Evolutionary conservation across 2,797 vertebrate species (phyloP), one percentile per base, ranked within the genome.

Genomic region (Erpetoichthys calabaricus): DNA sequence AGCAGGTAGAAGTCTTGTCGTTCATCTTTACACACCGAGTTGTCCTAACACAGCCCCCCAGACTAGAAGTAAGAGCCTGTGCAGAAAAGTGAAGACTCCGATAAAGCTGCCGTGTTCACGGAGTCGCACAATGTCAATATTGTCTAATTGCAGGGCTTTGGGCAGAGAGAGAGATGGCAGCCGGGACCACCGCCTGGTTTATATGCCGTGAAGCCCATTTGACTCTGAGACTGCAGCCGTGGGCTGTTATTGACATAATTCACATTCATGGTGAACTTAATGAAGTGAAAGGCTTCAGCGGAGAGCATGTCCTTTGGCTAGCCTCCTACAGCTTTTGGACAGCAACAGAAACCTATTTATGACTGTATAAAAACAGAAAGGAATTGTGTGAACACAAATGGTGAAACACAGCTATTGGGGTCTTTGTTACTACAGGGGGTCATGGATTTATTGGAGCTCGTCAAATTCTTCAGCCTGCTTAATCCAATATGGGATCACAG

Each of bases 111-210:
- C 70, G 74, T 75, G 79, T 67, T 66, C 65, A 60, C 62, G 62
- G 69, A 56, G 53, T 67, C 68, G 61, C 67, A 59, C 65, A 70
- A 63, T 67, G 63, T 68, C 59, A 56, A 62, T 71, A 57, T 59
- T 70, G 63, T 66, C 62, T 61, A 8, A 56, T 45, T 51, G 50
- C 58, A 57, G 44, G 71, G 64, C 63, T 70, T 68, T 71, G 71
- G 65, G 4, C 25, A 25, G 25, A 25, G 47, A 63, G 77, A 78
- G 73, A 78, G 77, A 73, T 60, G 65, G 63, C 4, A 9, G 68
- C 74, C 73, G 83, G 79, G 80, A 77, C 75, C 73, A 80, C 82
- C 80, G 82, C 78, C 84, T 83, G 80, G 81, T 88, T 87, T 85
- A 85, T 80, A 88, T 85, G 80, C 85, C 80, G 74, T 66, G 65